Evolutionary conservation across 1,140 invertebrate species (phyloP).

Genomic region (Berghia stephanieae): DNA sequence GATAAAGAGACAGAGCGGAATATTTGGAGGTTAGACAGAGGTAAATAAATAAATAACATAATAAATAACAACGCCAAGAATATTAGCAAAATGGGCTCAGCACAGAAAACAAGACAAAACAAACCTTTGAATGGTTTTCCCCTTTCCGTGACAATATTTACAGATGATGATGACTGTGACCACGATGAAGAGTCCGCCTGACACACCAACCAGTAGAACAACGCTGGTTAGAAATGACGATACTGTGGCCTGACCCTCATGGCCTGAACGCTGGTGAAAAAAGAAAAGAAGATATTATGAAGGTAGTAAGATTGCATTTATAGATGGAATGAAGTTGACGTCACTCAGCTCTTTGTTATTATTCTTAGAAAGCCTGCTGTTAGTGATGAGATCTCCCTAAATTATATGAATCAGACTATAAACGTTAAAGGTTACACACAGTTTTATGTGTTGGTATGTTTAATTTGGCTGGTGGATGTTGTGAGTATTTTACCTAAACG

Average conservation of each 20-base stretch:
- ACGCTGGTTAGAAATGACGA: conserved; percentile 6
- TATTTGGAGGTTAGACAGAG: background rate
- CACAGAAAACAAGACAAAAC: conserved; percentile 34
- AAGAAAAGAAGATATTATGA: no score
- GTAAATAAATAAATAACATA: background rate
- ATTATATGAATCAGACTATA: no score
- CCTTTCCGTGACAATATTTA: background rate
- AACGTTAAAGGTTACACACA: no score
- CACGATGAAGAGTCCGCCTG: conserved; percentile 19
- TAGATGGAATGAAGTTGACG: no score
- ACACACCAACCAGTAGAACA: conserved; percentile 6
- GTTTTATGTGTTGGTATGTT: no score
- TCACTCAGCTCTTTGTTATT: no score
- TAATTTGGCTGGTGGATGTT: no score
- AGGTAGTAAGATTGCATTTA: no score
- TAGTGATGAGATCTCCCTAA: no score
- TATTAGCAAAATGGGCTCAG: background rate
- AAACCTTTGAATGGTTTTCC: background rate
- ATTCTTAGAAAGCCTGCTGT: no score
- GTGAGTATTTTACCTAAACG: no score
- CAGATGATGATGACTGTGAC: conserved; percentile 21
- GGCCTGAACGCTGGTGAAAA: no score
- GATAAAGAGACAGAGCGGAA: background rate
- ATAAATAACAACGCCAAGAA: background rate
- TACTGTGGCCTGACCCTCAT: conserved; percentile 14